A percentile compares a stretch with the other conserved stretches of the same genome.
Evolutionary conservation across 2,113 vertebrate genomes (phyloP).

Genomic region (Colinus virginianus): DNA sequence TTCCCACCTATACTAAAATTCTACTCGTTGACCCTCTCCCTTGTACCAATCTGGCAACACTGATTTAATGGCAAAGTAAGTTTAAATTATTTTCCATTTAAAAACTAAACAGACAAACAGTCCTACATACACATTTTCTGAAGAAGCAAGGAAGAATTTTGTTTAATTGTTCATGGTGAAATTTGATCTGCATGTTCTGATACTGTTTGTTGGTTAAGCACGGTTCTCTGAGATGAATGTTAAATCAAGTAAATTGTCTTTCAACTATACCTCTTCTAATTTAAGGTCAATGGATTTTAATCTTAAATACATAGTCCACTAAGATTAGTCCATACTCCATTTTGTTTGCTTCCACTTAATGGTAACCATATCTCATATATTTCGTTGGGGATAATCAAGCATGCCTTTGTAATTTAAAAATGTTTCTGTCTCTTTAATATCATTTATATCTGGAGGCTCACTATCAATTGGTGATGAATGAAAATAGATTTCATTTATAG

Average conservation of each 20-base stretch:
- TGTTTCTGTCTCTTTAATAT: slow-evolving; percentile 57
- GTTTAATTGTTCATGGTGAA: slow-evolving; percentile 42
- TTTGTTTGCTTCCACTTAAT: slow-evolving; percentile 73
- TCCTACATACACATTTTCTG: slow-evolving; percentile 50
- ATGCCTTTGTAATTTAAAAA: slow-evolving; percentile 72
- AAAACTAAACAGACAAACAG: neutral
- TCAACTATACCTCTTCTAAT: slow-evolving; percentile 28
- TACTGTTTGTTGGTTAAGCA: slow-evolving; percentile 75
- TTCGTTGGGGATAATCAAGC: slow-evolving; percentile 73
- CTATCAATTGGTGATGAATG: neutral
- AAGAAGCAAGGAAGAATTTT: slow-evolving; percentile 20
- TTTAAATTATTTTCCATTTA: slow-evolving; percentile 13
- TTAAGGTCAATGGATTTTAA: slow-evolving; percentile 28
- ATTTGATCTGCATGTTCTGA: slow-evolving; percentile 77
- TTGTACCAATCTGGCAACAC: slow-evolving; percentile 87
- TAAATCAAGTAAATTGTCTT: slow-evolving; percentile 54
- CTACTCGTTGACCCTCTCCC: slow-evolving; percentile 78
- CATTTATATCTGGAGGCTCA: slow-evolving; percentile 79
- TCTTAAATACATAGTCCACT: slow-evolving; percentile 39
- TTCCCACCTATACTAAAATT: slow-evolving; percentile 85
- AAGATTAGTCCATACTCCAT: slow-evolving; percentile 44
- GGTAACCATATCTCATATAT: slow-evolving; percentile 62
- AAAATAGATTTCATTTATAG: neutral
- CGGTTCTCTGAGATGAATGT: slow-evolving; percentile 71
- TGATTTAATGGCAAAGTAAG: slow-evolving; percentile 40